Conservation (phyloP, 2,888 invertebrate species). For the Diarsia rubi region DNA sequence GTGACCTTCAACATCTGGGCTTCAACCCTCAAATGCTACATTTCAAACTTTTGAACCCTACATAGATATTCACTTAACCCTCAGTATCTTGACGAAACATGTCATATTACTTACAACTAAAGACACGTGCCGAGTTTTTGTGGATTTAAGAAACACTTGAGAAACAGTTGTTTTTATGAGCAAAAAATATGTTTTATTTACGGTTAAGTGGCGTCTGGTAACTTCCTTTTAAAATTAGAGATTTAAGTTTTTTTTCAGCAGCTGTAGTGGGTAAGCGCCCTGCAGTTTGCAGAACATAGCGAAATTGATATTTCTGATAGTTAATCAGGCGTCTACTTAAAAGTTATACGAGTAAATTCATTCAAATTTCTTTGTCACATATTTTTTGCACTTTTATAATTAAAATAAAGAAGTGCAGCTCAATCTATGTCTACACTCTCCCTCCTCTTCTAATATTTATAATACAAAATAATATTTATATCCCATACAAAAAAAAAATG, state of each 20-base stretch:
- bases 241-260: neutral
- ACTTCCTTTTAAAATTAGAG: neutral
- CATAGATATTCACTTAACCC: slow-evolving; percentile 82
- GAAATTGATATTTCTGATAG: neutral
- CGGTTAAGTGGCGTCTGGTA: slow-evolving; percentile 19
- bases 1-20: slow-evolving; percentile 39
- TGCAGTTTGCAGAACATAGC: neutral
- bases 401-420: neutral
- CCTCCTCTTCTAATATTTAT: neutral
- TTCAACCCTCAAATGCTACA: slow-evolving; percentile 34
- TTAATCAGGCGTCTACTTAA: neutral
- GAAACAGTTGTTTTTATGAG: slow-evolving; percentile 53
- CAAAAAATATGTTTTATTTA: slow-evolving; percentile 56
- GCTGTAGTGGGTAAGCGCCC: neutral
- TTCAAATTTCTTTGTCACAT: neutral
- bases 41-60: slow-evolving; percentile 57
- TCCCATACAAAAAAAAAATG: neutral
- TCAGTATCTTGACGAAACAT: slow-evolving; percentile 70
- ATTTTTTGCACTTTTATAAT: neutral
- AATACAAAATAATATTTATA: neutral
- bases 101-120: slow-evolving; percentile 73
- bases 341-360: neutral
- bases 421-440: neutral
- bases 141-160: slow-evolving; percentile 63
- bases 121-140: slow-evolving; percentile 74